phyloP scores from a whole-genome alignment of 2,113 vertebrate species.

The Riparia riparia region DNA sequence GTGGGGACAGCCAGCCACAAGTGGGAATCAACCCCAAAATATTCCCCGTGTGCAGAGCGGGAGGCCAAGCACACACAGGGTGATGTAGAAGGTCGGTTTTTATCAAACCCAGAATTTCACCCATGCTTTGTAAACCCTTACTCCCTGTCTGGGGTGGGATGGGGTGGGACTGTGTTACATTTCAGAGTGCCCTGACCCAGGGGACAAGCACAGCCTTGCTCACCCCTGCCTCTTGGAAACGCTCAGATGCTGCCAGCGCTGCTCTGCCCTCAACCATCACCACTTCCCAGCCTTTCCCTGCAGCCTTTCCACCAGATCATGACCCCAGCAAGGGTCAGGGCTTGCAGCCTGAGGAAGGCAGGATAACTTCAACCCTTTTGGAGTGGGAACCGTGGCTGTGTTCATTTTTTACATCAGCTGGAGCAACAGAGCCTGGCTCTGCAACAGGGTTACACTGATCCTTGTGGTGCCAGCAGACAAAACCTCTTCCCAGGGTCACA shows the following conservation, averaged over 20 bases:
- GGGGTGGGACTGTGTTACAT: neutral
- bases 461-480: neutral
- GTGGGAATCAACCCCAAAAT: neutral
- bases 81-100: neutral
- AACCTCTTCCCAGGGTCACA: neutral
- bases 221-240: neutral
- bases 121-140: neutral
- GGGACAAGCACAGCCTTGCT: neutral
- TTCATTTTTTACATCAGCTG: neutral
- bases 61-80: neutral
- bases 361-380: neutral
- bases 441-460: accelerated
- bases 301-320: neutral
- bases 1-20: neutral
- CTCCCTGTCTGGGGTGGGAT: neutral
- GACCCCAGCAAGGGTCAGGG: neutral
- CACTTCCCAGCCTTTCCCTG: neutral
- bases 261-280: neutral
- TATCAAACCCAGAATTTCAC: neutral
- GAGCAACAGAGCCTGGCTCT: neutral
- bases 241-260: neutral
- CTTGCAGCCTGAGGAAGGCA: neutral
- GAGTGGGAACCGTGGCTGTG: neutral
- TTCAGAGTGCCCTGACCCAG: neutral
- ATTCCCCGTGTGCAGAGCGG: accelerated